Evolutionary conservation across 2,888 invertebrate genomes (phyloP).

Genomic region (Ypsolopha sequella): DNA sequence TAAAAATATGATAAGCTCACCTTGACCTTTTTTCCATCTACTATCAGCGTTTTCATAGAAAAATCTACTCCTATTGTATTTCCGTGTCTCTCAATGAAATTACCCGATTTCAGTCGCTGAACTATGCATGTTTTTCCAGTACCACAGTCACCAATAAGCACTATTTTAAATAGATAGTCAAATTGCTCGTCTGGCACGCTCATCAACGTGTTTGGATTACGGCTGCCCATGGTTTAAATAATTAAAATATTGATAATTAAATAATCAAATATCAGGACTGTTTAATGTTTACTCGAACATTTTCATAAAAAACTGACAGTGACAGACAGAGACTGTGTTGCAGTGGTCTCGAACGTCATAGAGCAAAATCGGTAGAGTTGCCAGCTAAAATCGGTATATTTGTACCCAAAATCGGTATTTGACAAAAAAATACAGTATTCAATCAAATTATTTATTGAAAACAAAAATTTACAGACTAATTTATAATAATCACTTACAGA

Average conservation of each 20-base stretch:
- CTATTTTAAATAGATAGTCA: conserved; percentile 96
- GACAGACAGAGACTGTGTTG: too few species aligned
- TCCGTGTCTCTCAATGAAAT: conserved; percentile 94
- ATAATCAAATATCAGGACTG: neutral
- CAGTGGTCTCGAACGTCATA: too few species aligned
- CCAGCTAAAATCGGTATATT: too few species aligned
- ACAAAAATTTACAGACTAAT: too few species aligned
- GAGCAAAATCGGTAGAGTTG: too few species aligned
- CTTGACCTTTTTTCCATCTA: conserved; percentile 96
- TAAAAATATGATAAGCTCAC: conserved; percentile 73
- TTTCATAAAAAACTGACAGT: too few species aligned
- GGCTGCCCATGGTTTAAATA: conserved; percentile 72
- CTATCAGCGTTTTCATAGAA: conserved; percentile 96
- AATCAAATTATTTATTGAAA: too few species aligned
- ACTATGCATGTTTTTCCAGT: conserved; percentile 96
- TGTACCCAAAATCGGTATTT: too few species aligned
- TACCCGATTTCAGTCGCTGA: conserved; percentile 95
- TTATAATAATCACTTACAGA: too few species aligned
- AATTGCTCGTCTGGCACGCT: conserved; percentile 85
- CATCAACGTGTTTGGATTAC: conserved; percentile 83
- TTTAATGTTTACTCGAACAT: neutral
- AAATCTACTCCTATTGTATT: conserved; percentile 98
- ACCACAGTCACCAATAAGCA: conserved; percentile 92
- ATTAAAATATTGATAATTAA: conserved; percentile 3
- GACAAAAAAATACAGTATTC: too few species aligned